These are phyloP conservation scores for Hydra vulgaris DNA, from an alignment of 30 jellyfish, hydroid and myxozoan species.

Conservation along the genomic window DNA sequence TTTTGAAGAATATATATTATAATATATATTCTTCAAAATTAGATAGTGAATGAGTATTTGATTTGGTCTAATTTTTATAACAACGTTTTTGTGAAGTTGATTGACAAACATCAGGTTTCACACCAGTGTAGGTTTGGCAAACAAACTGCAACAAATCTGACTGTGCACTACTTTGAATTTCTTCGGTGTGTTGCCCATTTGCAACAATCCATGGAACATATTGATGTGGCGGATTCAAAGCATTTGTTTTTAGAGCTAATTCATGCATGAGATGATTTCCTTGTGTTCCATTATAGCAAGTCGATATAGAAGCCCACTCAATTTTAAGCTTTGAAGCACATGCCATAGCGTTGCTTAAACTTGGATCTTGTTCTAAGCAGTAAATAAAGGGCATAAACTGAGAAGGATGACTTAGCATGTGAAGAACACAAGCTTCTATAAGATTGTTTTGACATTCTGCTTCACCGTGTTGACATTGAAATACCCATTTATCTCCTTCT, in stretches of 20 bases:
- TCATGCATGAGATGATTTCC: conserved; percentile 37
- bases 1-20: too few relatives aligned
- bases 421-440: conserved; percentile 38
- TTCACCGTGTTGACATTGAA: conserved; percentile 37
- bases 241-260: conserved; percentile 34
- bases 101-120: conserved; percentile 28
- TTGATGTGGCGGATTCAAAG: conserved; percentile 39
- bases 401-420: conserved; percentile 30
- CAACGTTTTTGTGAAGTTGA: neutral
- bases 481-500: conserved; percentile 36
- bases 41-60: too few relatives aligned
- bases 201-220: conserved; percentile 47
- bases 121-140: conserved; percentile 36
- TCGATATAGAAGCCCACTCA: conserved; percentile 28
- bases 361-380: conserved; percentile 40
- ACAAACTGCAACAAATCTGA: conserved; percentile 13
- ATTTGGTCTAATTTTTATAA: conserved; percentile 23
- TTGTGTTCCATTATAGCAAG: conserved; percentile 29
- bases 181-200: conserved; percentile 34
- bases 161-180: conserved; percentile 25
- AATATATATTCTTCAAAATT: too few relatives aligned
- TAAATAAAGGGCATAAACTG: conserved; percentile 40
- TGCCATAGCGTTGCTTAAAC: conserved; percentile 39
- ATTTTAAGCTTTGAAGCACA: conserved; percentile 29
- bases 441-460: conserved; percentile 27